Evolutionary conservation across 1,140 invertebrate species (phyloP).

Genomic region (Drosophila carrolli): DNA sequence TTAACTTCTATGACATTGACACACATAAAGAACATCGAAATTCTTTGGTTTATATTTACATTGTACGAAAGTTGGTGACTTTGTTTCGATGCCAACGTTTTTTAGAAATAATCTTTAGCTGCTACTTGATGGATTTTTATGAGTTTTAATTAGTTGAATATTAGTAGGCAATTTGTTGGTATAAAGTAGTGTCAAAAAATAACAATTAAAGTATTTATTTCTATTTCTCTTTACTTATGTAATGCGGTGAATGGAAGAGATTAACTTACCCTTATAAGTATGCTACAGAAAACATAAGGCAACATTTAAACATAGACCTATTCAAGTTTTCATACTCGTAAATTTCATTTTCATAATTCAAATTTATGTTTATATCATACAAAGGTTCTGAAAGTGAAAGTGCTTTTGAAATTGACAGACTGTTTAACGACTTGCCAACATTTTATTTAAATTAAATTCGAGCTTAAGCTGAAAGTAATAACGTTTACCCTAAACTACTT

Average conservation of each 20-base stretch:
- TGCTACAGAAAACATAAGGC: neutral
- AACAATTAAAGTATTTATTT: too few relatives aligned
- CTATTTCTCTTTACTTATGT: too few relatives aligned
- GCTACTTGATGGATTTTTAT: neutral
- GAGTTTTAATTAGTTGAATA: neutral
- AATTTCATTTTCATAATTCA: too few relatives aligned
- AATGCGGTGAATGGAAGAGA: neutral
- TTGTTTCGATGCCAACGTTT: conserved; percentile 23
- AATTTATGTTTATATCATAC: too few relatives aligned
- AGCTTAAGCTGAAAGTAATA: neutral
- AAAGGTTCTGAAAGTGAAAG: neutral
- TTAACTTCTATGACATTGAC: conserved; percentile 33
- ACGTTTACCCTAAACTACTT: neutral
- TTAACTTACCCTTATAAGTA: neutral
- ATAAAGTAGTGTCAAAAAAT: too few relatives aligned
- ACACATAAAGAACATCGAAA: conserved; percentile 51
- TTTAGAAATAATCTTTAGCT: conserved; percentile 6
- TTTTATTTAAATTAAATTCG: too few relatives aligned
- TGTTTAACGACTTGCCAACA: too few relatives aligned
- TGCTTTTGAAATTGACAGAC: neutral
- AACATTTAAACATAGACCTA: neutral
- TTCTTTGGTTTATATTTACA: conserved; percentile 27
- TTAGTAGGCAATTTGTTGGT: too few relatives aligned
- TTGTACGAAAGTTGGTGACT: conserved; percentile 14
- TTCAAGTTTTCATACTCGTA: neutral